These are phyloP conservation scores for Peromyscus nudipes DNA, from an alignment of 2,797 vertebrate species.

Conservation along the genomic window DNA sequence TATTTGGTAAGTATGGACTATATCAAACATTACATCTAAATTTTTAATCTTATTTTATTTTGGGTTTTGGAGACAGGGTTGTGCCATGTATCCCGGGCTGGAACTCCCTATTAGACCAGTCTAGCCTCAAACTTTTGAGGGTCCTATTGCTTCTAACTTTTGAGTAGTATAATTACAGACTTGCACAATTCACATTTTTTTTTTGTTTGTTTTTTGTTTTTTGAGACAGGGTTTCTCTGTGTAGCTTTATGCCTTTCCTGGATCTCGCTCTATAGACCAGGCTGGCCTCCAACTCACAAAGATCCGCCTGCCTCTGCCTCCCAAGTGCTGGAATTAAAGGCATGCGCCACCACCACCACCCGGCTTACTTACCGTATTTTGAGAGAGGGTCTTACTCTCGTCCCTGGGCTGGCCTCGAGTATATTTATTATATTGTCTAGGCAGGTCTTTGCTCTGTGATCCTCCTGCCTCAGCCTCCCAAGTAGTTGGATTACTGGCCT, in stretches of 20 bases:
- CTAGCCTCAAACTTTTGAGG: not conserved
- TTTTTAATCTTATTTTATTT: not conserved
- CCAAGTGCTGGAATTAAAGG: too few relatives aligned
- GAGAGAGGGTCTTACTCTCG: not conserved
- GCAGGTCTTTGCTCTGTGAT: not conserved
- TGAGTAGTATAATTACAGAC: not conserved
- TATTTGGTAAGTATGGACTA: not conserved
- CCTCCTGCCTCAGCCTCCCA: not conserved
- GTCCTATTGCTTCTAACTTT: not conserved
- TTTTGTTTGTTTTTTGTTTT: too few relatives aligned
- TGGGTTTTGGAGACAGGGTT: not conserved
- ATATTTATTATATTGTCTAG: not conserved
- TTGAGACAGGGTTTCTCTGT: too few relatives aligned
- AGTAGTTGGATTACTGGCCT: not conserved
- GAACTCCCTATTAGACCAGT: not conserved
- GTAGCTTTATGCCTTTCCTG: too few relatives aligned
- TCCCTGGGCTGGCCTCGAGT: not conserved
- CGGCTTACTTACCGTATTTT: not conserved
- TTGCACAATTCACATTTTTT: not conserved
- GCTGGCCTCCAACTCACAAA: too few relatives aligned
- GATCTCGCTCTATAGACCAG: too few relatives aligned
- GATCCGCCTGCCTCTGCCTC: too few relatives aligned
- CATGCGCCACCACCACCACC: too few relatives aligned
- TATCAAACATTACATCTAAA: conserved; percentile 17
- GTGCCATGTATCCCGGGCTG: not conserved